A percentile compares a stretch with the other conserved stretches of the same genome.
Conservation (phyloP, 2,888 invertebrate genomes). For the Apamea sordens region DNA sequence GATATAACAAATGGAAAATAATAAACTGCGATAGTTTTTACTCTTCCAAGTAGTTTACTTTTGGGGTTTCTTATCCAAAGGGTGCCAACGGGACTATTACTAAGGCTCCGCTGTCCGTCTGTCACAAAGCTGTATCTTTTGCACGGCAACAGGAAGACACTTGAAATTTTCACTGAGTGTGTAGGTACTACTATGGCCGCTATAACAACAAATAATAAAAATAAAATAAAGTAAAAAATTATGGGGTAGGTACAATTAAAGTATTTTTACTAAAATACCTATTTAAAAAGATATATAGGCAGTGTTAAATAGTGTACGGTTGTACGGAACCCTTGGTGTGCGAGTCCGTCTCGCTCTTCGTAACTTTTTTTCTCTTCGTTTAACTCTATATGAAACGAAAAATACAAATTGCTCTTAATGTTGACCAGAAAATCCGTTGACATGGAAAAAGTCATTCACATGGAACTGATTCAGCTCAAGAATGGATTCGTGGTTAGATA, state of each 20-base stretch:
- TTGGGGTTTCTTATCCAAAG: not conserved
- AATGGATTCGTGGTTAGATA: constrained; percentile 80
- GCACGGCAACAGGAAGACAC: not conserved
- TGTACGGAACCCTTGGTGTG: too few relatives aligned
- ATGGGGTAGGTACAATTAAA: not conserved
- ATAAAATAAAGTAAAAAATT: too few relatives aligned
- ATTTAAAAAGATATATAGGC: not conserved
- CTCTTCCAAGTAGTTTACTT: constrained; percentile 49
- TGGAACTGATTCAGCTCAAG: constrained; percentile 82
- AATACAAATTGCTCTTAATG: constrained; percentile 77
- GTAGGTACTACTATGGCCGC: too few relatives aligned
- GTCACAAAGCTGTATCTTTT: not conserved
- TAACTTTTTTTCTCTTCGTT: constrained; percentile 56
- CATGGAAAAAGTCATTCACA: constrained; percentile 82
- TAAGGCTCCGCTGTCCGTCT: not conserved
- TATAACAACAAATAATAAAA: not conserved
- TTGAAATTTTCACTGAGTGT: not conserved
- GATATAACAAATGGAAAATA: constrained; percentile 29
- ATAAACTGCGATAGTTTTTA: constrained; percentile 48
- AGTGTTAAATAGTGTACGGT: too few relatives aligned
- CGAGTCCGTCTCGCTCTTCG: not conserved
- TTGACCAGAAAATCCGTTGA: constrained; percentile 79
- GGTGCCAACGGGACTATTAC: not conserved
- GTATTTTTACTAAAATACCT: too few relatives aligned
- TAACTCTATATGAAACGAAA: constrained; percentile 68